A percentile compares a stretch with the other conserved stretches of the same genome.
These are phyloP conservation scores for Saturnia pavonia DNA, from an alignment of 2,888 invertebrate species.

Conservation along the genomic window DNA sequence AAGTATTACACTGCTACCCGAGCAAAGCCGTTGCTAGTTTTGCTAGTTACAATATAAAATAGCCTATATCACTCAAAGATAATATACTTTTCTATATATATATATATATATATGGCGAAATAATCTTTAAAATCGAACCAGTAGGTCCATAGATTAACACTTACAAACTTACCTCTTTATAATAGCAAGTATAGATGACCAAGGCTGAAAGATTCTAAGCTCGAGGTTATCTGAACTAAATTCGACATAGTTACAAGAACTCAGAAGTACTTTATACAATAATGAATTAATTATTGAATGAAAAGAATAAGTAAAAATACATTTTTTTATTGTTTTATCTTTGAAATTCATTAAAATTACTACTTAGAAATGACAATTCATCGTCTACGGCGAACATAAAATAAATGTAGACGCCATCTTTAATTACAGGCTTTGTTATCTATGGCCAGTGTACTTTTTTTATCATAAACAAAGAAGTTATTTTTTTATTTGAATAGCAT, in stretches of 20 bases:
- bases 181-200: too few relatives aligned
- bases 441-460: slow-evolving; percentile 9
- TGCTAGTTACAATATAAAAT: too few relatives aligned
- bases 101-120: too few relatives aligned
- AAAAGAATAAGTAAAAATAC: neutral
- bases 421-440: slow-evolving; percentile 17
- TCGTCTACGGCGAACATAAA: slow-evolving; percentile 53
- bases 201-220: neutral
- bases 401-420: slow-evolving; percentile 28
- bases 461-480: slow-evolving; percentile 27
- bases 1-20: too few relatives aligned
- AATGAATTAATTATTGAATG: slow-evolving; percentile 15
- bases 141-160: too few relatives aligned
- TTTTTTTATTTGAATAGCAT: slow-evolving; percentile 33
- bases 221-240: neutral
- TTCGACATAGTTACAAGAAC: neutral
- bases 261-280: neutral
- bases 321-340: neutral
- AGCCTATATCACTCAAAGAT: too few relatives aligned
- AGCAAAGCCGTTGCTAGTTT: too few relatives aligned
- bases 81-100: too few relatives aligned
- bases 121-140: too few relatives aligned
- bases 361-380: slow-evolving; percentile 44
- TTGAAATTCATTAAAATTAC: slow-evolving; percentile 42
- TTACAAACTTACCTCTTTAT: too few relatives aligned